Evolutionary conservation across 1,140 invertebrate genomes (phyloP), one percentile per base, ranked within the genome.

Genomic region (Chelonus insularis): DNA sequence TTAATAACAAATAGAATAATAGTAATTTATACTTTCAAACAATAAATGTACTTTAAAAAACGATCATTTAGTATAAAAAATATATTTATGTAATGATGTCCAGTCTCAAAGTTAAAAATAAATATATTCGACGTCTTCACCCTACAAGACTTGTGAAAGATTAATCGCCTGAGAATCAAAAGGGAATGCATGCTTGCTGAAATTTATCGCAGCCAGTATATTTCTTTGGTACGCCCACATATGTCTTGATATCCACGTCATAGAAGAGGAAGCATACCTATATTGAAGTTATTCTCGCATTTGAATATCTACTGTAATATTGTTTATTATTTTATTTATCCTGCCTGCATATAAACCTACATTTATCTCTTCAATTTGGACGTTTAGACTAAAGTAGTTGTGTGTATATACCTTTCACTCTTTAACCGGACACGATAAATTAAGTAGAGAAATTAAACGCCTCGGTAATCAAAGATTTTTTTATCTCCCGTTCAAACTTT

Each of bases 381-480:
- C 25, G 12, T n/a, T 37, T 25, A 37, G n/a, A 37, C 29, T n/a
- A 16, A 48, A 25, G 18, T 56, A n/a, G 5, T 45, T 21, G 43
- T 50, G 16, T 61, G 54, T 36, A 43, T 48, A 58, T 71, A 69
- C 71, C 74, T 77, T 77, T 70, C 73, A 72, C 65, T 72, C 73
- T 75, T 73, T 68, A 72, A 70, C 65, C 62, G 47, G 68, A 69
- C 65, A 68, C 70, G 65, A 63, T 77, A 77, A 77, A 77, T 78
- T 74, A 72, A 71, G 64, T 21, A 59, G 69, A 70, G 72, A 78
- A 78, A 76, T 76, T 73, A 77, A 68, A 65, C 62, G 57, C 55
- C 62, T 61, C 39, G 37, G 57, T 66, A 59, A 45, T 14, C 36
- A 20, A 20, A 12, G 45, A 45, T 68, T 66, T 59, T 72, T 73